phyloP scores from a whole-genome alignment of 2,888 invertebrate species.

The Nasonovia ribisnigri region DNA sequence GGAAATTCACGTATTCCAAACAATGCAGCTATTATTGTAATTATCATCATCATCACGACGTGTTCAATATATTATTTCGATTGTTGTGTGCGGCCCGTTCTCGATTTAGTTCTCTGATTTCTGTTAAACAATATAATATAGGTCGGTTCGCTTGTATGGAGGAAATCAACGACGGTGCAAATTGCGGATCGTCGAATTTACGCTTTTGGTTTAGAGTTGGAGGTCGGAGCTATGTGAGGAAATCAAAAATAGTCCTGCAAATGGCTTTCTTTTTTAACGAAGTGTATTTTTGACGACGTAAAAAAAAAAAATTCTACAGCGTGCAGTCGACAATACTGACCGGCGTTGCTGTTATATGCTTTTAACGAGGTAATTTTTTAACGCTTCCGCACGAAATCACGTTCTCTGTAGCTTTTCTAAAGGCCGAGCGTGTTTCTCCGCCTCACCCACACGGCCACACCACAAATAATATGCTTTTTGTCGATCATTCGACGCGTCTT shows the following conservation, averaged over 20 bases:
- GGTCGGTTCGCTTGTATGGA: background rate
- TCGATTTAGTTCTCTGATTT: background rate
- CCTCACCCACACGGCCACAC: background rate
- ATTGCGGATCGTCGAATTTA: background rate
- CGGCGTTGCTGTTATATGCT: background rate
- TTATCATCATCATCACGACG: background rate
- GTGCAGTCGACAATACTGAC: background rate
- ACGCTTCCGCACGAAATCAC: constrained; percentile 1
- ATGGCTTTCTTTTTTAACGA: background rate
- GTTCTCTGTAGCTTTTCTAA: background rate
- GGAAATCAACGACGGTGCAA: background rate
- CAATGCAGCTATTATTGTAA: background rate
- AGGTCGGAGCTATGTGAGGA: background rate
- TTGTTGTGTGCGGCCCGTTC: background rate
- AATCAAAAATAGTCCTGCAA: background rate
- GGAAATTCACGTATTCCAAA: constrained; percentile 7
- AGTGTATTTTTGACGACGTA: background rate
- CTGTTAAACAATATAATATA: background rate
- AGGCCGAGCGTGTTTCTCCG: background rate
- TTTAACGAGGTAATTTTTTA: constrained; percentile 18
- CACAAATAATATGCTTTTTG: background rate
- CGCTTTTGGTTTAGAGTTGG: background rate
- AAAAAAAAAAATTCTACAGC: background rate
- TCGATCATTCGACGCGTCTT: background rate
- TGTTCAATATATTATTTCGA: background rate